Base-by-base conservation (phyloP, 2,113 vertebrate genomes). In the Cyphomyrus discorhynchus region DNA sequence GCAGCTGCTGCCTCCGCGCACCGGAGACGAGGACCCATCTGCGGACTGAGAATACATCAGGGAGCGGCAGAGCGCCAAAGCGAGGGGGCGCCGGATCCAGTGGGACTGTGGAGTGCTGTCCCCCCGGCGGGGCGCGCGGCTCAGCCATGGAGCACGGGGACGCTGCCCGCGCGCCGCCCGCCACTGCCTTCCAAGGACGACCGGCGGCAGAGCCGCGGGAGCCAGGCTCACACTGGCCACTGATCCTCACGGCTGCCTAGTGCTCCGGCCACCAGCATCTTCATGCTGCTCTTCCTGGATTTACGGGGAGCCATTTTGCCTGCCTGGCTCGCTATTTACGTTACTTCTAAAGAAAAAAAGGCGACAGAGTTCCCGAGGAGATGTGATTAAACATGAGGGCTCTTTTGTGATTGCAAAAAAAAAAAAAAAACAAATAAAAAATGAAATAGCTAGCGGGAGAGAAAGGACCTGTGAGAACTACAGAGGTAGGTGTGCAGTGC, bases 141-240 rank as follows among this genome's bases (percentile, higher is more conserved):
- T 92, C 91, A 93, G 93, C 94, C 90, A 96, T 96, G 96, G 95
- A 96, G 94, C 95, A 91, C 93, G 91, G 94, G 92, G 91, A 91
- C 92, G 92, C 93, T 94, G 91, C 93, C 94, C 94, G 94, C 94
- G 94, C 92, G 86, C 94, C 88, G 94, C 95, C 95, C 93, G 95
- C 94, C 93, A 92, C 95, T 95, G 93, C 96, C 96, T 96, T 96
- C 96, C 96, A 97, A 98, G 97, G 97, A 97, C 97, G 96, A 96
- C 95, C 94, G 92, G 91, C 93, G 89, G 92, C 95, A 93, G 93
- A 96, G 93, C 93, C 91, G 93, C 94, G 93, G 94, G 95, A 94
- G 94, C 95, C 92, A 94, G 95, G 95, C 93, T 94, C 90, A 93
- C 91, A 95, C 94, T 94, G 90, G 94, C 95, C 95, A 94, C 94